Percentiles rank a stretch among this genome's conserved stretches.
Conservation (phyloP, 30 jellyfish, hydroid and myxozoan species). For the Mastigias papua region DNA sequence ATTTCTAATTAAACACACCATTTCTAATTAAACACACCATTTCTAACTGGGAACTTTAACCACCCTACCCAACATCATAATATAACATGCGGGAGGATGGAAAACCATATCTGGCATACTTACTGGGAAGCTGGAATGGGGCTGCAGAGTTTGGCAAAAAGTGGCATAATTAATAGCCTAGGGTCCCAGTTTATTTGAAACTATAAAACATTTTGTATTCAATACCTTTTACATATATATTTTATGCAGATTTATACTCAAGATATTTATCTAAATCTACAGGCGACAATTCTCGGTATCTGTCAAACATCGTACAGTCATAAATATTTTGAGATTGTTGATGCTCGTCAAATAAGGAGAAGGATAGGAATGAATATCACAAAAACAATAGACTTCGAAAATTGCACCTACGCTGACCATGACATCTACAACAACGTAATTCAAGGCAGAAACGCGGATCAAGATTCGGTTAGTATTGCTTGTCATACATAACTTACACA, state of each 20-base stretch:
- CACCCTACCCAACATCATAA: too few relatives aligned
- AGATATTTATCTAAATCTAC: not conserved
- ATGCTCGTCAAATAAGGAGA: conserved; percentile 64
- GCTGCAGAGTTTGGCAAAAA: too few relatives aligned
- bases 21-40: too few relatives aligned
- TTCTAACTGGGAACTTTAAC: too few relatives aligned
- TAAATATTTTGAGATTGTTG: conserved; percentile 47
- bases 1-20: too few relatives aligned
- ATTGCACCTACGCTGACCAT: conserved; percentile 46
- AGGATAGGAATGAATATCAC: conserved; percentile 78
- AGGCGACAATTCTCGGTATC: conserved; percentile 73
- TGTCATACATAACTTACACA: not conserved
- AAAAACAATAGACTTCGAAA: conserved; percentile 58
- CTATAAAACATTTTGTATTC: too few relatives aligned
- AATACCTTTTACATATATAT: too few relatives aligned
- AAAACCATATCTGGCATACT: too few relatives aligned
- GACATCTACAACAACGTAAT: conserved; percentile 61
- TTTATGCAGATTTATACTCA: not conserved
- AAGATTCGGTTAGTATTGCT: conserved; percentile 35
- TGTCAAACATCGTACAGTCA: conserved; percentile 72
- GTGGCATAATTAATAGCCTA: too few relatives aligned
- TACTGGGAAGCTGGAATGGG: too few relatives aligned
- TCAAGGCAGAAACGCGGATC: conserved; percentile 59
- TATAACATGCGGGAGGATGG: too few relatives aligned
- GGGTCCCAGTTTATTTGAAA: too few relatives aligned